Conservation (phyloP, 2,113 vertebrate species). For the Paratilapia polleni region DNA sequence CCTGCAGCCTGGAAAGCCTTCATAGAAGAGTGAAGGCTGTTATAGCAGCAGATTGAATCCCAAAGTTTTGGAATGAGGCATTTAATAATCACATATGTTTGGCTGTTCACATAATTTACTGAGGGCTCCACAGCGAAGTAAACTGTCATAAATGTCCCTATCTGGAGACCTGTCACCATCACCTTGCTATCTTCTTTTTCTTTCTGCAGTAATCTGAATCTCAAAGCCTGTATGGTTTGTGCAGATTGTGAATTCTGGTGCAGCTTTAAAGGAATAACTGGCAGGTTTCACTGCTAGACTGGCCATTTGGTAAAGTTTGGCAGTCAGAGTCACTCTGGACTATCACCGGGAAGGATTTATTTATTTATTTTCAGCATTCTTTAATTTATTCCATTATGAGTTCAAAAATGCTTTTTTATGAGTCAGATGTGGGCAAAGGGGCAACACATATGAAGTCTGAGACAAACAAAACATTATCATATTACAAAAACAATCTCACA, state of each 20-base stretch:
- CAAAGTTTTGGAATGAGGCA: background rate
- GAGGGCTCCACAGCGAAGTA: background rate
- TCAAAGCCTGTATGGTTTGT: constrained; percentile 22
- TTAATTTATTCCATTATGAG: constrained; percentile 30
- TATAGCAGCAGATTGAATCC: constrained; percentile 2
- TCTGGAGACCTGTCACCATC: background rate
- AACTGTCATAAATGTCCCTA: background rate
- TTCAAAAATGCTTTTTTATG: constrained; percentile 10
- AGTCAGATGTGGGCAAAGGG: constrained; percentile 51
- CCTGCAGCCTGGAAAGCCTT: background rate
- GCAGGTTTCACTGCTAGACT: background rate
- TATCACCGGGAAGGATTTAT: background rate
- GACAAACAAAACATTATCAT: constrained; percentile 67
- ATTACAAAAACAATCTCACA: constrained; percentile 58
- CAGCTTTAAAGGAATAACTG: constrained; percentile 39
- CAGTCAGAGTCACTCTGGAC: constrained; percentile 14
- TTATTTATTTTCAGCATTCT: background rate
- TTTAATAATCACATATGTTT: background rate
- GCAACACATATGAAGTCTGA: constrained; percentile 49
- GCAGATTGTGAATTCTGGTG: constrained; percentile 33
- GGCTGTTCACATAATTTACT: background rate
- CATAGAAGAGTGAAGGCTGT: background rate
- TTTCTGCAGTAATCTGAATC: constrained; percentile 8
- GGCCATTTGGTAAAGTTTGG: constrained; percentile 34
- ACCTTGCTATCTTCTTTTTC: background rate